These are phyloP conservation scores for Danaus melanippus DNA, from an alignment of 1,140 invertebrate species.

Conservation along the genomic window DNA sequence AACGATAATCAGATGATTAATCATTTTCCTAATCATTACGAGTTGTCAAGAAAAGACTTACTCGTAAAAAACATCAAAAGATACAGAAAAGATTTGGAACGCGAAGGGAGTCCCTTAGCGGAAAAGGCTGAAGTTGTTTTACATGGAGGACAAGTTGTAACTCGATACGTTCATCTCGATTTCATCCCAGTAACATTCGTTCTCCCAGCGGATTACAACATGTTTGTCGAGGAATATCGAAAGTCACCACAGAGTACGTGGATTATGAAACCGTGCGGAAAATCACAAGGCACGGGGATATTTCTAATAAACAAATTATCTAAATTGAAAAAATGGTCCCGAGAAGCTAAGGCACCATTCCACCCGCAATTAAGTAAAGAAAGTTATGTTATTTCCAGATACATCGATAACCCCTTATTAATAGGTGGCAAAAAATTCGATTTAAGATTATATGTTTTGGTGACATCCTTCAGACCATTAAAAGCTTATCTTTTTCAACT, in stretches of 20 bases:
- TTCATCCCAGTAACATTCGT: constrained; percentile 96
- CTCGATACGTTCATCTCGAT: constrained; percentile 87
- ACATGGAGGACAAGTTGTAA: constrained; percentile 78
- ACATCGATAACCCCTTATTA: constrained; percentile 79
- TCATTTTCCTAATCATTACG: constrained; percentile 86
- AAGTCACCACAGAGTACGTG: constrained; percentile 95
- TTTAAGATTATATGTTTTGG: constrained; percentile 85
- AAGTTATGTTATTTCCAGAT: constrained; percentile 90
- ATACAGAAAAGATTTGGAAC: constrained; percentile 92
- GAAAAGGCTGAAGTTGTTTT: constrained; percentile 74
- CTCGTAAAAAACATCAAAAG: constrained; percentile 97
- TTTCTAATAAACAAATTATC: constrained; percentile 90
- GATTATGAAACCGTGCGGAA: constrained; percentile 97
- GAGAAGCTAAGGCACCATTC: constrained; percentile 83
- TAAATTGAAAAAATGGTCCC: constrained; percentile 88
- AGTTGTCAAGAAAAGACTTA: constrained; percentile 94
- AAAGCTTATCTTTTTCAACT: constrained; percentile 88
- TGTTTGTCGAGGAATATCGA: constrained; percentile 96
- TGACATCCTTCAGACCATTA: constrained; percentile 86
- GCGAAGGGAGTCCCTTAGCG: constrained; percentile 89
- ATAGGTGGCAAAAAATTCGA: constrained; percentile 93
- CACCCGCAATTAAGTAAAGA: constrained; percentile 87
- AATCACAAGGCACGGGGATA: constrained; percentile 88
- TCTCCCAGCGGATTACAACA: constrained; percentile 94
- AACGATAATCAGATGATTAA: constrained; percentile 93